A percentile compares a stretch with the other conserved stretches of the same genome.
These are phyloP conservation scores for Episyrphus balteatus DNA, from an alignment of 1,140 invertebrate genomes.

Conservation along the genomic window DNA sequence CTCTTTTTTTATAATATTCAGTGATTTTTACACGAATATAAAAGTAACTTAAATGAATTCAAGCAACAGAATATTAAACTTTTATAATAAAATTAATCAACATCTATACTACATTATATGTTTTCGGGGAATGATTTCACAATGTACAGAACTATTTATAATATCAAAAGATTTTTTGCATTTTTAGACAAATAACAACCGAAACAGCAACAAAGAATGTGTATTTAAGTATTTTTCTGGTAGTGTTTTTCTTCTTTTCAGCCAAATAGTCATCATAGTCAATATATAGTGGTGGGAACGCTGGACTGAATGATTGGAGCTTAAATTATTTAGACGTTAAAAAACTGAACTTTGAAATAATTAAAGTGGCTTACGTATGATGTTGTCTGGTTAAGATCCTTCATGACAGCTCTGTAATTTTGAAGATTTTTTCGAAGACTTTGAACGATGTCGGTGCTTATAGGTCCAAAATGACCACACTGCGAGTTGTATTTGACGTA, in stretches of 20 bases:
- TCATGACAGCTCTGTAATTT: slow-evolving; percentile 14
- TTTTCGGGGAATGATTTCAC: too few species aligned
- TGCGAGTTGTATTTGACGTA: slow-evolving; percentile 20
- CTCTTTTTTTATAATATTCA: too few species aligned
- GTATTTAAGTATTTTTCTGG: slow-evolving; percentile 26
- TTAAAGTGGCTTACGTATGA: slow-evolving; percentile 22
- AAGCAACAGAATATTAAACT: too few species aligned
- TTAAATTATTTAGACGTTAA: slow-evolving; percentile 3
- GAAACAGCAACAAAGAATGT: slow-evolving; percentile 29
- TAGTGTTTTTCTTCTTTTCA: slow-evolving; percentile 24
- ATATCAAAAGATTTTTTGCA: slow-evolving; percentile 7
- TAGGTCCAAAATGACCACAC: slow-evolving; percentile 10
- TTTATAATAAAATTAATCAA: too few species aligned
- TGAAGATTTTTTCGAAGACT: slow-evolving; percentile 13
- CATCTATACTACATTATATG: too few species aligned
- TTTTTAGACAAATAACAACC: slow-evolving; percentile 28
- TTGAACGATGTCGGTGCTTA: slow-evolving; percentile 9
- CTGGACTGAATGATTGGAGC: slow-evolving; percentile 28
- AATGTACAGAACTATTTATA: too few species aligned
- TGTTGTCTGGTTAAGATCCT: slow-evolving; percentile 20
- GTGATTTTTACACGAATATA: too few species aligned
- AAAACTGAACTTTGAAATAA: not conserved
- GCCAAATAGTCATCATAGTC: slow-evolving; percentile 26
- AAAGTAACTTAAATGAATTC: too few species aligned
- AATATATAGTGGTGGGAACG: slow-evolving; percentile 23